Conservation (phyloP, 2,797 vertebrate species). For the Eutrigla gurnardus region DNA sequence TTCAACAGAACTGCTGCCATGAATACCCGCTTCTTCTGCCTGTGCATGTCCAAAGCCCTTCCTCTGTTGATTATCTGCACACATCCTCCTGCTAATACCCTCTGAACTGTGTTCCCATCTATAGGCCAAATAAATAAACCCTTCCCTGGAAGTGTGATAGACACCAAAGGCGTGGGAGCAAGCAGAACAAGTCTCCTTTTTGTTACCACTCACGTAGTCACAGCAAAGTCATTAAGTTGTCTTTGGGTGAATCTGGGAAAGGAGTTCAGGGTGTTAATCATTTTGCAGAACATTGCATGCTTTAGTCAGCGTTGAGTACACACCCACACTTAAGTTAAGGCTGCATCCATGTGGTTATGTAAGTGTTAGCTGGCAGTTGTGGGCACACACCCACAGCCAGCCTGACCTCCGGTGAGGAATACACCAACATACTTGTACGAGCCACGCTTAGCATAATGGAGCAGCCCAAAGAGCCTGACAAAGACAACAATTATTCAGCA, state of each 20-base stretch:
- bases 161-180: constrained; percentile 53
- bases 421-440: constrained; percentile 52
- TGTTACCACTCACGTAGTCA: not conserved
- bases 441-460: constrained; percentile 12
- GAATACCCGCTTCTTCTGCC: constrained; percentile 25
- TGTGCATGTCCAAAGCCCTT: constrained; percentile 32
- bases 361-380: constrained; percentile 70
- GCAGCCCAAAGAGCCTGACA: constrained; percentile 29
- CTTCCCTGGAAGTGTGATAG: constrained; percentile 22
- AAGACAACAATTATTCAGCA: constrained; percentile 57
- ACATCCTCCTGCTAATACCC: constrained; percentile 39
- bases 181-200: constrained; percentile 47
- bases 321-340: constrained; percentile 66
- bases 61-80: constrained; percentile 12
- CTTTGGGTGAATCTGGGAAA: constrained; percentile 2
- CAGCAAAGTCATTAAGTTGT: constrained; percentile 20
- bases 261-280: constrained; percentile 53
- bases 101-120: not conserved
- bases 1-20: not conserved
- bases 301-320: constrained; percentile 53
- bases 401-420: constrained; percentile 51
- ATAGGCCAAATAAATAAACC: constrained; percentile 13
- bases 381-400: constrained; percentile 67
- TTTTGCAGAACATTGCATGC: constrained; percentile 40
- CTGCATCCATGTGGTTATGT: constrained; percentile 71